Evolutionary conservation across 2,888 invertebrate species (phyloP), one percentile per base, ranked within the genome.

Genomic region (Apodemia zela): DNA sequence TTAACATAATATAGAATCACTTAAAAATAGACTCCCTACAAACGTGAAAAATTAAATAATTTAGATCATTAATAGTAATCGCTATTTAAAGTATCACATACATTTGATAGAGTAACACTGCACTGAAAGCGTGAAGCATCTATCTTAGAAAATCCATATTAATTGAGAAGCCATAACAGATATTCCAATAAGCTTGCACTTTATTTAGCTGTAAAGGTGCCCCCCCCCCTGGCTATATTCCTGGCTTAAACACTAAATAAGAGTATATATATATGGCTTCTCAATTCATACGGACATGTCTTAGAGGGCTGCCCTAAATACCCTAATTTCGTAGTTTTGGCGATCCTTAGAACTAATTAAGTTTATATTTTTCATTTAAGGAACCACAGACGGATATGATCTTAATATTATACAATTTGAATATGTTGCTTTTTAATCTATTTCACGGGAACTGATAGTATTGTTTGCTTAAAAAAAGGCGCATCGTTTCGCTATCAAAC

Each of bases 31-130:
- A 76, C 79, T 83, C 79, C 77, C 89, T 88, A 88, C 85, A 87
- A 89, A 89, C 83, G 89, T 90, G 89, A 89, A 91, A 90, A 89
- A 89, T 89, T 89, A 89, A 89, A 91, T 91, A 91, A 91, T 89
- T 90, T 91, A 90, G 86, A 86, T 89, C 78, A 84, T 86, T 88
- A 86, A 84, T 82, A 85, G 82, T 89, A 88, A 42, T 82, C 84
- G 87, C 87, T 88, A 89, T 88, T 87, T 79, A 88, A 88, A 89
- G 88, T 90, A 90, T 90, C 90, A 90, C 90, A 90, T 84, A 89
- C 83, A 87, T 87, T 79, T 79, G 88, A 88, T 87, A 88, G 88
- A 42, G 42, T 42, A 42, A 42, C 38, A 82, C 81, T 84, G 87
- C 85, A 81, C 84, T 76, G 80, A 73, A 87, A 87, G 87, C 85